Evolutionary conservation across 2,113 vertebrate species (phyloP), one percentile per base, ranked within the genome.

Genomic region (Siphamia tubifer): DNA sequence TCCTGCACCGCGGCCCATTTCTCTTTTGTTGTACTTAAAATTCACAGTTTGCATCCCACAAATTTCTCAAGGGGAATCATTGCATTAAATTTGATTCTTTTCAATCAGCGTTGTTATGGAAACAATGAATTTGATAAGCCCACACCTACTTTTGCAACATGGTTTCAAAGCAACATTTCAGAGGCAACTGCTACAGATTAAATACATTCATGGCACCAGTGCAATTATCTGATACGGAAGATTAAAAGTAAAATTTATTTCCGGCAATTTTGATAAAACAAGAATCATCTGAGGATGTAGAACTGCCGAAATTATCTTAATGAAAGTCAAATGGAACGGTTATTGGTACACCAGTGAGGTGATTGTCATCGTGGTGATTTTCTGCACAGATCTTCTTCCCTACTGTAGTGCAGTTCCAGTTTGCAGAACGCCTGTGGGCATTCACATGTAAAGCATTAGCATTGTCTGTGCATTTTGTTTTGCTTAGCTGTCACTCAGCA

Each of bases 141-240:
- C 52, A 27, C 57, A 77, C 54, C 74, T 70, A 32, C 35, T 11
- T 4, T 38, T 2, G 34, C 9, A 44, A 25, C 1, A 30, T 21
- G 19, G 49, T 61, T 62, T 40, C 28, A 34, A 47, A 54, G 54
- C 45, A 0, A n/a, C 11, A n/a, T 44, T 8, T 45, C 64, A 3
- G 20, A 75, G 64, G 64, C 72, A 35, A 58, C 53, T 7, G 47
- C 42, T 40, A 17, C 42, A 65, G 73, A 80, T 79, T 54, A 49
- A 74, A 75, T 72, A 57, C 54, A 75, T 79, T 65, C 60, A 32
- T 25, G 17, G 71, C 12, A 61, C 74, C 42, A 25, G 57, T 1
- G 70, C 77, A 85, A 77, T 89, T 81, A 82, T 83, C 75, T 80
- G 80, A 87, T 83, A 67, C 2, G 38, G 40, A 25, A 79, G 76